Base-by-base conservation (phyloP, 2,797 vertebrate species). In the Phoebastria nigripes region DNA sequence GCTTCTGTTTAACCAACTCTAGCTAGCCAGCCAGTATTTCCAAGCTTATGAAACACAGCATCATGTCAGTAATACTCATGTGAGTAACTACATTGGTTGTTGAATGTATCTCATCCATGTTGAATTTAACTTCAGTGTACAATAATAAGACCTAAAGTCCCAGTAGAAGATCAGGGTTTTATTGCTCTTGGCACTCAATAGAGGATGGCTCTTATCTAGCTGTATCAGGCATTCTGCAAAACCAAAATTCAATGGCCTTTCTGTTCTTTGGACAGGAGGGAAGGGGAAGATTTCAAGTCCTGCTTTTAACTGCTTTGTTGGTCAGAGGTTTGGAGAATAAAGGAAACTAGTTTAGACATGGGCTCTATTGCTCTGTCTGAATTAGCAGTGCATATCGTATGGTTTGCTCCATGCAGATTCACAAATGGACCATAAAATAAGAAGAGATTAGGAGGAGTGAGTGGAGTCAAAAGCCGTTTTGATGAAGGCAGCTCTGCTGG, bases 401-500 rank as follows among this genome's bases (percentile, higher is more conserved):
- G 83, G 63, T 90, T 95, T 65, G 47, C 65, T 94, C 65, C 24
- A 41, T 44, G 61, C 55, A 80, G 65, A 91, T 78, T 91, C 87
- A 86, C 37, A 79, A 96, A 84, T 8, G 21, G 66, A 56, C 39
- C 69, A 59, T 93, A 74, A 94, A 96, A 95, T 93, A 88, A 72
- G 81, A 95, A 77, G 82, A 72, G 79, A 92, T 87, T 81, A 52
- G 87, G 76, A 83, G 62, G 62, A 83, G 54, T 31, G 28, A 91
- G 62, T 58, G 20, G 82, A 84, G 63, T 94, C 82, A 82, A 58
- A 86, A 93, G 49, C 69, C 12, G 2, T 54, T 95, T 80, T 47
- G 56, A 73, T 95, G 82, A 93, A 73, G 87, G 81, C 80, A 93
- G 87, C 66, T 96, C 71, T 92, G 61, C 37, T 83, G 81, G 78